Evolutionary conservation across 2,797 vertebrate species (phyloP).

Genomic region (Semotilus atromaculatus): DNA sequence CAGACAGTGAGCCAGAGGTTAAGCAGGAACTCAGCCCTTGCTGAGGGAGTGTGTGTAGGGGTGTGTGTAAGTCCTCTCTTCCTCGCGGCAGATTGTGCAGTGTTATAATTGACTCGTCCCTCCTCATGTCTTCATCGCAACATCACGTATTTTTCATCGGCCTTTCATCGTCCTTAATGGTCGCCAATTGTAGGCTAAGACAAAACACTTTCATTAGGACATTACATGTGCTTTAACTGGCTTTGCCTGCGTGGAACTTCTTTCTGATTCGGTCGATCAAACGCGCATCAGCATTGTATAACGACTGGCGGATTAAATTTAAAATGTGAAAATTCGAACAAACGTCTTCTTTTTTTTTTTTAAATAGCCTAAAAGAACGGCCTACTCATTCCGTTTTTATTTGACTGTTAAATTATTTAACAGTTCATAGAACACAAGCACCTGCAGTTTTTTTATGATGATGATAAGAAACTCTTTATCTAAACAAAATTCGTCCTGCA

Average conservation of each 20-base stretch:
- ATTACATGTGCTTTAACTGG: neutral
- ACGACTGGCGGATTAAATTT: neutral
- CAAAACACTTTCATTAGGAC: neutral
- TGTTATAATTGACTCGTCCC: conserved; percentile 44
- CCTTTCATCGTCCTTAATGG: conserved; percentile 12
- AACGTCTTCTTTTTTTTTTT: too few relatives aligned
- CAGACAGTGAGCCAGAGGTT: conserved; percentile 46
- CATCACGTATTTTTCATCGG: conserved; percentile 19
- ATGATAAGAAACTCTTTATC: conserved; percentile 38
- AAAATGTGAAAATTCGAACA: neutral
- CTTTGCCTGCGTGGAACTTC: neutral
- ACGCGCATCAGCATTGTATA: neutral
- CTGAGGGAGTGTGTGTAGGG: conserved; percentile 46
- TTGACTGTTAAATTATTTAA: conserved; percentile 15
- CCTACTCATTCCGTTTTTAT: neutral
- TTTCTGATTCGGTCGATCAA: neutral
- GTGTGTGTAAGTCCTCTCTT: conserved; percentile 47
- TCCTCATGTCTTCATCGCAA: conserved; percentile 28
- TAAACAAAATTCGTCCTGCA: conserved; percentile 46
- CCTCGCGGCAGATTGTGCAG: conserved; percentile 20
- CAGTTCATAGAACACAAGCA: conserved; percentile 40
- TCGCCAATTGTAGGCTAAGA: neutral
- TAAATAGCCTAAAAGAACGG: neutral
- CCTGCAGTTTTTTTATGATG: conserved; percentile 39
- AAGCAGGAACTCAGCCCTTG: conserved; percentile 49